A percentile compares a stretch with the other conserved stretches of the same genome.
phyloP scores from a whole-genome alignment of 2,113 vertebrate genomes.

The Phrynosoma blainvillii region DNA sequence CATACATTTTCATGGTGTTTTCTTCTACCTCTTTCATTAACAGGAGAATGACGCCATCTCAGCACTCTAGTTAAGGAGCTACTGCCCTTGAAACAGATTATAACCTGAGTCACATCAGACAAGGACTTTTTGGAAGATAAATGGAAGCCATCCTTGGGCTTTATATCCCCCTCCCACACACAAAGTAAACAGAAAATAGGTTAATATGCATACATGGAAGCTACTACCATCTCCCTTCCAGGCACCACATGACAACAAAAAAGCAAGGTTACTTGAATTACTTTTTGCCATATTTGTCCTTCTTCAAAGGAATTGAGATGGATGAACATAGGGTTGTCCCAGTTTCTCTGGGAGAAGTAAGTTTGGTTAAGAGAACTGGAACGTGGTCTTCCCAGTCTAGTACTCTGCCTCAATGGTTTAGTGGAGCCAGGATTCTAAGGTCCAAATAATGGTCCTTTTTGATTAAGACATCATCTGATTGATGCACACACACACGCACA shows the following conservation, averaged over 20 bases:
- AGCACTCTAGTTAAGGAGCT: conserved; percentile 58
- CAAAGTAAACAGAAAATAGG: conserved; percentile 63
- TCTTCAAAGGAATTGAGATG: background rate
- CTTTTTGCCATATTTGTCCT: background rate
- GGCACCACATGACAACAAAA: conserved; percentile 31
- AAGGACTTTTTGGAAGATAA: conserved; percentile 71
- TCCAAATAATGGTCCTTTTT: too few relatives aligned
- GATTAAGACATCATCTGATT: too few relatives aligned
- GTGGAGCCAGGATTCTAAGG: too few relatives aligned
- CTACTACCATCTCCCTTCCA: background rate
- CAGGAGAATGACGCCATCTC: conserved; percentile 51
- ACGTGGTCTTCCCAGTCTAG: background rate
- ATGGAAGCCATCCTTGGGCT: conserved; percentile 65
- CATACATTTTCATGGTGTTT: conserved; percentile 78
- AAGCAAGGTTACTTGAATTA: conserved; percentile 34
- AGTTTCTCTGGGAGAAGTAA: background rate
- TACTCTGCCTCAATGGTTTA: background rate
- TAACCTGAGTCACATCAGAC: conserved; percentile 39
- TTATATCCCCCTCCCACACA: background rate
- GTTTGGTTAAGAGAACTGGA: too few relatives aligned
- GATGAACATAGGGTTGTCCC: background rate
- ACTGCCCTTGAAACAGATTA: conserved; percentile 69
- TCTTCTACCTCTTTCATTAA: conserved; percentile 56
- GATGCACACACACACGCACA: too few relatives aligned
- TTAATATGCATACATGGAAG: conserved; percentile 28